phyloP scores from a whole-genome alignment of 2,888 invertebrate genomes.

The Neocrepidodera transversa region DNA sequence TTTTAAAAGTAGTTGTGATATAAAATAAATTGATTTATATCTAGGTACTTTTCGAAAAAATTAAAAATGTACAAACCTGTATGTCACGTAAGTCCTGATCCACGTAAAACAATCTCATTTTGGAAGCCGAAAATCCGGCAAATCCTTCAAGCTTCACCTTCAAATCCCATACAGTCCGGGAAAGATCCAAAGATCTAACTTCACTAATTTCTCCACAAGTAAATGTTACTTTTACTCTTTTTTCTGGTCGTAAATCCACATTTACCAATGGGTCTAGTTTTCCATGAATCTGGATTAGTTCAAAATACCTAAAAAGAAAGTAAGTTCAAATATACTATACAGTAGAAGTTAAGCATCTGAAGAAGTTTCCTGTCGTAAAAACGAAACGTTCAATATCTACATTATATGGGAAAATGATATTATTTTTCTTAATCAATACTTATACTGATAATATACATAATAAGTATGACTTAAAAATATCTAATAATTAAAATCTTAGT shows the following conservation, averaged over 20 bases:
- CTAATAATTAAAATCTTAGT: too few species aligned
- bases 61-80: constrained; percentile 44
- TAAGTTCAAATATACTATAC: too few species aligned
- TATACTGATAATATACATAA: too few species aligned
- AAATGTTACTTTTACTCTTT: constrained; percentile 84
- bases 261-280: constrained; percentile 89
- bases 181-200: constrained; percentile 77
- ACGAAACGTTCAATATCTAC: too few species aligned
- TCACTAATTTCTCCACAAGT: constrained; percentile 80
- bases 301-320: constrained; percentile 71
- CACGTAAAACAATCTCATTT: constrained; percentile 88
- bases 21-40: too few species aligned
- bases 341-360: too few species aligned
- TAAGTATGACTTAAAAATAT: too few species aligned
- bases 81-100: constrained; percentile 78
- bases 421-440: too few species aligned
- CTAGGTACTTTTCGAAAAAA: too few species aligned
- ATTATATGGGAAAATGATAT: too few species aligned
- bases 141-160: constrained; percentile 81
- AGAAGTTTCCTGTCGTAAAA: too few species aligned
- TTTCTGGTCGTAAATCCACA: constrained; percentile 85
- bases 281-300: constrained; percentile 85
- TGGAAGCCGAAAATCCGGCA: constrained; percentile 80
- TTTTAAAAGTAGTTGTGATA: too few species aligned
- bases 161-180: constrained; percentile 82